These are phyloP conservation scores for Diarsia brunnea DNA, from an alignment of 2,888 invertebrate genomes.

Conservation along the genomic window DNA sequence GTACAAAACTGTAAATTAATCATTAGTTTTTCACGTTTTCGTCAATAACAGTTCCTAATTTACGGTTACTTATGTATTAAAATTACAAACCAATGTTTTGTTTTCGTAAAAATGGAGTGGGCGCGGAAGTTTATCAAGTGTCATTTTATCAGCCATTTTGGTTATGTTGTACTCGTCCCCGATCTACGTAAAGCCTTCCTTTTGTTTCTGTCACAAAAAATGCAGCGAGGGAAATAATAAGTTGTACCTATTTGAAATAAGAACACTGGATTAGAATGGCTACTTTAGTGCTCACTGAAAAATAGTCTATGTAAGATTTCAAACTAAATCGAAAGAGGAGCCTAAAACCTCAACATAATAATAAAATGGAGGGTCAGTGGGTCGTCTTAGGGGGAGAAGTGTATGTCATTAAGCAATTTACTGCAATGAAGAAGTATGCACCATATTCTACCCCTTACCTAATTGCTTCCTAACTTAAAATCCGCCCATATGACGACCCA, in stretches of 20 bases:
- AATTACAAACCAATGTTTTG: background rate
- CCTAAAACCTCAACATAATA: background rate
- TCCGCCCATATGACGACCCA: too few species aligned
- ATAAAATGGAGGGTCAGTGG: background rate
- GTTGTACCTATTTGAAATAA: background rate
- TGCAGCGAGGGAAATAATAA: background rate
- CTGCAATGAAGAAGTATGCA: background rate
- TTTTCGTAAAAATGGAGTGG: slow-evolving; percentile 23
- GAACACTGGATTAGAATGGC: background rate
- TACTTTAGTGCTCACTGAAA: background rate
- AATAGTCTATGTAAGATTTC: background rate
- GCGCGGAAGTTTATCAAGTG: slow-evolving; percentile 36
- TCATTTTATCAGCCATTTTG: slow-evolving; percentile 45
- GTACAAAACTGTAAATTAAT: slow-evolving; percentile 11
- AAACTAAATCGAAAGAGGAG: background rate
- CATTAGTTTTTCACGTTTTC: slow-evolving; percentile 28
- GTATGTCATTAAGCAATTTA: too few species aligned
- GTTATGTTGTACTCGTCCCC: slow-evolving; percentile 12
- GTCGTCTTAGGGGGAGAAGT: too few species aligned
- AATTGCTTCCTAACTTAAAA: background rate
- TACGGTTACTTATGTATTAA: background rate
- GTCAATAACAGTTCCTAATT: background rate
- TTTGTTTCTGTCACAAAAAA: slow-evolving; percentile 16
- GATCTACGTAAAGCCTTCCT: background rate
- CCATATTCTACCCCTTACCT: background rate